Base-by-base conservation (phyloP, 2,888 invertebrate genomes). In the Nebria brevicollis region DNA sequence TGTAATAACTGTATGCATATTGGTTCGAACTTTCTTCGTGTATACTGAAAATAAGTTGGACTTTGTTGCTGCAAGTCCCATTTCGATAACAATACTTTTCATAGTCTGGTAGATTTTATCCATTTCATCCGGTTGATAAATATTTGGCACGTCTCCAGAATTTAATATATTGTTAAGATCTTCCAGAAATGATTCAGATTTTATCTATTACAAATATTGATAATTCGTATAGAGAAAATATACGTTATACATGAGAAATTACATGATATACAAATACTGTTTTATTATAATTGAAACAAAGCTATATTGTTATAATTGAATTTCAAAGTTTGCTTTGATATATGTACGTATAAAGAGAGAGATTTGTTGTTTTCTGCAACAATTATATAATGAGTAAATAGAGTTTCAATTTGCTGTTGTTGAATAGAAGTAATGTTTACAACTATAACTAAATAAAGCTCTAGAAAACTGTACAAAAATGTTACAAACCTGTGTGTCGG, bases 91-190 rank as follows among this genome's bases (percentile, higher is more conserved):
- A 0, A 93, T 91, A 75, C 94, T 94, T 72, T 95, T 94, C 90
- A 95, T 94, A 0, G 92, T 91, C 85, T 93, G 92, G 88, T 91
- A 95, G 83, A 95, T 94, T 85, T 90, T 91, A 84, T 96, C 96
- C 75, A 94, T 86, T 86, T 97, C 97, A 84, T 97, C 97, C 1
- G 93, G 91, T 77, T 95, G 94, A 88, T 95, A 97, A 25, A 97
- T 93, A 86, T 96, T 97, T 0, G 97, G 97, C 2, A 97, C 96
- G 87, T 97, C 97, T 0, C 97, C 97, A 10, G 95, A 95, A 87
- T 96, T 97, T 34, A 97, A 88, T 77, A 97, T 91, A 86, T 96
- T 97, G 89, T 97, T 97, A 72, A 97, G 90, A 85, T 97, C 97
- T 87, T 97, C 97, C 75, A 97, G 90, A 88, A 97, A 97, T 0